These are phyloP conservation scores for Ptilorrhoa leucosticta DNA, from an alignment of 2,113 vertebrate species.

Conservation along the genomic window DNA sequence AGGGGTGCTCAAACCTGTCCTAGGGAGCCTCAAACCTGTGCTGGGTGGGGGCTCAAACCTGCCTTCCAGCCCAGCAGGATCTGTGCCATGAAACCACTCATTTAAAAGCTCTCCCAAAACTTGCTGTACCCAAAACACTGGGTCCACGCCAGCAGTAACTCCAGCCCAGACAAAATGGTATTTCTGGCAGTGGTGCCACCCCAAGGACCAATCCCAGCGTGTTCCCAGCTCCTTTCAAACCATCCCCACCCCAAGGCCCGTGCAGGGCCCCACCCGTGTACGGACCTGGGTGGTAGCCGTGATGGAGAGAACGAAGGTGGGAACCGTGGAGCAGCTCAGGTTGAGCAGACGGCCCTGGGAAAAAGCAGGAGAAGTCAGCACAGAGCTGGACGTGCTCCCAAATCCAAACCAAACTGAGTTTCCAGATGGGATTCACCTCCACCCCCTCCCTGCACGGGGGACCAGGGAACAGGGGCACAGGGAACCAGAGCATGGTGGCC, in stretches of 20 bases:
- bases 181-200: neutral
- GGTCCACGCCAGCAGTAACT: neutral
- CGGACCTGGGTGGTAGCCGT: slow-evolving; percentile 95
- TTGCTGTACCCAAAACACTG: neutral
- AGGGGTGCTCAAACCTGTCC: neutral
- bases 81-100: neutral
- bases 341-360: slow-evolving; percentile 93
- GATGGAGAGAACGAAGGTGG: slow-evolving; percentile 97
- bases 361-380: neutral
- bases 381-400: neutral
- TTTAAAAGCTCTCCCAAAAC: neutral
- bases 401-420: rapidly evolving
- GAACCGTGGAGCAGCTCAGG: slow-evolving; percentile 96
- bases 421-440: neutral
- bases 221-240: neutral
- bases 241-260: rapidly evolving
- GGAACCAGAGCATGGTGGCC: rapidly evolving
- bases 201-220: neutral
- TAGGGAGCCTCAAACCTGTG: neutral
- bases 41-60: neutral
- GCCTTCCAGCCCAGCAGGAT: neutral
- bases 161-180: neutral
- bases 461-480: neutral
- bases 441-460: neutral
- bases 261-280: neutral